Evolutionary conservation across 2,888 invertebrate species (phyloP).

Genomic region (Parnassius apollo): DNA sequence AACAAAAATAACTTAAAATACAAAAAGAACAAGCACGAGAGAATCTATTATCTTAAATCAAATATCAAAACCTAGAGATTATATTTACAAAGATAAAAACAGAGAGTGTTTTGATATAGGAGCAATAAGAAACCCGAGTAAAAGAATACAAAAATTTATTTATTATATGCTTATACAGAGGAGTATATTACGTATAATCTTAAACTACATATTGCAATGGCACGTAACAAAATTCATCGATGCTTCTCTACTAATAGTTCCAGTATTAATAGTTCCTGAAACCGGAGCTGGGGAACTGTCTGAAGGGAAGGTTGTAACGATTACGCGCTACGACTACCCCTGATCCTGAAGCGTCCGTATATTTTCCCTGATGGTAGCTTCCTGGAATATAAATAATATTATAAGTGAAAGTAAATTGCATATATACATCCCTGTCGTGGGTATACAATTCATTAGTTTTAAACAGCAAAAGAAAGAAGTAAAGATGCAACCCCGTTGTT

Average conservation of each 20-base stretch:
- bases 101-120: no score
- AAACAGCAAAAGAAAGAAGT: no score
- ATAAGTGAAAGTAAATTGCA: no score
- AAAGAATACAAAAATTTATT: slow-evolving; percentile 31
- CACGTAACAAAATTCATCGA: slow-evolving; percentile 13
- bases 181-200: slow-evolving; percentile 44
- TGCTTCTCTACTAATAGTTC: slow-evolving; percentile 11
- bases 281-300: slow-evolving; percentile 41
- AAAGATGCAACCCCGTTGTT: no score
- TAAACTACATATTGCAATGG: slow-evolving; percentile 28
- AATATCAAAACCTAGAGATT: no score
- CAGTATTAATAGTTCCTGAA: slow-evolving; percentile 16
- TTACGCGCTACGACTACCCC: slow-evolving; percentile 52
- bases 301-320: slow-evolving; percentile 43
- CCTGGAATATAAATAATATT: slow-evolving; percentile 46
- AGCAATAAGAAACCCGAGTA: slow-evolving; percentile 1
- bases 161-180: slow-evolving; percentile 37
- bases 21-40: no score
- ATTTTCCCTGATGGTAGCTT: slow-evolving; percentile 65
- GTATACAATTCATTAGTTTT: no score
- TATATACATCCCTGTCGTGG: no score
- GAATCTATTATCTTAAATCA: no score
- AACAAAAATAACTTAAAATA: no score
- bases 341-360: slow-evolving; percentile 42
- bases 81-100: no score